Base-by-base conservation (phyloP, 1,140 invertebrate species). In the Eurytemora carolleeae region DNA sequence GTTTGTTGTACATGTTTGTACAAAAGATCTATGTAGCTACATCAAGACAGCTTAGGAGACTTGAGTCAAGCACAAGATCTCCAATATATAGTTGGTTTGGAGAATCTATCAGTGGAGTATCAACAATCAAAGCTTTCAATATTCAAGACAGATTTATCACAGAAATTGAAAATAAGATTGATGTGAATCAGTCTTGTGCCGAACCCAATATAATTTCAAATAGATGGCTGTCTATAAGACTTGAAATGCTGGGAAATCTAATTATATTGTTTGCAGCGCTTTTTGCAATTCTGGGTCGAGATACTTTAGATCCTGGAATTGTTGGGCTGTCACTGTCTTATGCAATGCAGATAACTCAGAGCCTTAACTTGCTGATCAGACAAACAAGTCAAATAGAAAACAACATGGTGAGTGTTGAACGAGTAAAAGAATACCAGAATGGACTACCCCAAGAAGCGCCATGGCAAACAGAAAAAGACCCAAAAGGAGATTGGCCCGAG, bases 1-100 rank as follows among this genome's bases (percentile, higher is more conserved):
- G 66, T 16, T 58, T 78, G 20, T 64, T 81, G 15, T 82, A 82
- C 67, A 73, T 73, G 60, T 69, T 78, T 54, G 57, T 64, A 7
- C 60, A 67, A 58, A 58, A 58, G 21, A 19, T 96, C 75, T 98
- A 97, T 72, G 87, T 98, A 55, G 77, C 83, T 1, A 87, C 92
- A 0, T 97, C 92, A 1, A 75, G 94, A 23, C 94, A 98, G 70
- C 71, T 98, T 59, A 97, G 95, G 76, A 79, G 95, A 54, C 71
- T 98, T 24, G 93, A 98, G 72, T 97, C 93, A 0, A 84, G 94
- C 0, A 91, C 88, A n/a, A 79, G 92, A 57, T 97, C 92, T 15
- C 94, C 95, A 0, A 95, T 98, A 68, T 98, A 95, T 74, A 94
- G 92, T 2, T 92, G 97, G 75, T 97, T 98, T 72, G 86, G 90